Conservation (phyloP, 2,113 vertebrate species). For the Charadrius vociferus region DNA sequence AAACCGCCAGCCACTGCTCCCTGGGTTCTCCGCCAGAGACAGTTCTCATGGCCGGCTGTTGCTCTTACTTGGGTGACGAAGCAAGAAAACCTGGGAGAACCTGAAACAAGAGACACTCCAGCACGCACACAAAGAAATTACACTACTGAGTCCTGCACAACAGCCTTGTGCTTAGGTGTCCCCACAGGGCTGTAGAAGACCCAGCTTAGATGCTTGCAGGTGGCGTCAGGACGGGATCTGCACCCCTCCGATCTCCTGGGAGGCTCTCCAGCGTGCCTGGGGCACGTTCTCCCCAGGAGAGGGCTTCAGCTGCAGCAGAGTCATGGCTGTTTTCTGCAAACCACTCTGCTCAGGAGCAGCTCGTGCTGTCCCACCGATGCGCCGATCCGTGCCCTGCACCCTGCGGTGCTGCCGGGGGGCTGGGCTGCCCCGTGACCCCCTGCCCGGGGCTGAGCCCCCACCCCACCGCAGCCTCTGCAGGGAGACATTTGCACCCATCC, state of each 20-base stretch:
- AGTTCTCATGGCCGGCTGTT: fast-evolving
- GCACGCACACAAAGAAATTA: not conserved
- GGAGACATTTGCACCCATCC: not conserved
- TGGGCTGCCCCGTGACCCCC: fast-evolving
- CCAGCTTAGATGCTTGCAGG: not conserved
- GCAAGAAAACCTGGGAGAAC: not conserved
- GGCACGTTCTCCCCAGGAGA: fast-evolving
- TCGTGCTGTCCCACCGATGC: fast-evolving
- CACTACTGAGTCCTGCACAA: not conserved
- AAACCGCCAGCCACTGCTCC: not conserved
- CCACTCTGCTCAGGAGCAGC: not conserved
- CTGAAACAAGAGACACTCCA: not conserved
- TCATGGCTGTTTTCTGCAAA: not conserved
- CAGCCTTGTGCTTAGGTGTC: not conserved
- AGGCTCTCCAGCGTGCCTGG: not conserved
- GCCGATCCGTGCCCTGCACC: fast-evolving
- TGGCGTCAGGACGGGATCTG: not conserved
- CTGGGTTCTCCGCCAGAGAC: not conserved
- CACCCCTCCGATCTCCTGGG: fast-evolving
- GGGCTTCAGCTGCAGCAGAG: not conserved
- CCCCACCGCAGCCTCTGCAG: not conserved
- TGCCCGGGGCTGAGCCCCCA: fast-evolving
- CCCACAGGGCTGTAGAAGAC: not conserved
- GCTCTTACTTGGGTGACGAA: not conserved
- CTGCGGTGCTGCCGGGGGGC: no score